Evolutionary conservation across 2,888 invertebrate genomes (phyloP).

Genomic region (Chymomyza procnemis): DNA sequence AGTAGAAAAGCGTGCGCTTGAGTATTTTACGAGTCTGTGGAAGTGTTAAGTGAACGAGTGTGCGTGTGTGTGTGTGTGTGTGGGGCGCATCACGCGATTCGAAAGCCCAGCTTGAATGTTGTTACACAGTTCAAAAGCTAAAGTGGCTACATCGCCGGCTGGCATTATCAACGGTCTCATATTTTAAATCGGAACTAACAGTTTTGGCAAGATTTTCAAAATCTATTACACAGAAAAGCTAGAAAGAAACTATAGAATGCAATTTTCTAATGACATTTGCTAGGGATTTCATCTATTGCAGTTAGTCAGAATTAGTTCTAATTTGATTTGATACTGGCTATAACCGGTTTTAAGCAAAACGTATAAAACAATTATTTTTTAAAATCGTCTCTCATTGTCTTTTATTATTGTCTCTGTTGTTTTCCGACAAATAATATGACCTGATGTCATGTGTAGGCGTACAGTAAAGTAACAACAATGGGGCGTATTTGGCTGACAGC

Average conservation of each 20-base stretch:
- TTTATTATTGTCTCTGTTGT: not conserved
- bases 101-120: not conserved
- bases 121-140: conserved; percentile 6
- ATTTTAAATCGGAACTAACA: not conserved
- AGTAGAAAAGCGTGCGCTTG: conserved; percentile 43
- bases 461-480: not conserved
- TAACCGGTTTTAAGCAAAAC: conserved; percentile 3
- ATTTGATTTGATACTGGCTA: conserved; percentile 1
- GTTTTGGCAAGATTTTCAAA: not conserved
- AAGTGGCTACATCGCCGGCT: not conserved
- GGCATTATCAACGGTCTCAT: not conserved
- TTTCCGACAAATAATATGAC: not conserved
- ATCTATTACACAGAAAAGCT: too few relatives aligned
- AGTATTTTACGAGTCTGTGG: conserved; percentile 25
- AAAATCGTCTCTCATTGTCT: not conserved
- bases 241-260: too few relatives aligned
- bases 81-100: conserved; percentile 22
- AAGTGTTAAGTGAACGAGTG: not conserved
- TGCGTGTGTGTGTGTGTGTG: conserved; percentile 12
- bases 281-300: not conserved
- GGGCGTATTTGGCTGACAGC: conserved; percentile 7
- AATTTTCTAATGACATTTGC: not conserved
- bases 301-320: not conserved
- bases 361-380: not conserved
- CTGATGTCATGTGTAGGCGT: not conserved